Conservation (phyloP, 2,797 vertebrate genomes). For the Lagodon rhomboides region DNA sequence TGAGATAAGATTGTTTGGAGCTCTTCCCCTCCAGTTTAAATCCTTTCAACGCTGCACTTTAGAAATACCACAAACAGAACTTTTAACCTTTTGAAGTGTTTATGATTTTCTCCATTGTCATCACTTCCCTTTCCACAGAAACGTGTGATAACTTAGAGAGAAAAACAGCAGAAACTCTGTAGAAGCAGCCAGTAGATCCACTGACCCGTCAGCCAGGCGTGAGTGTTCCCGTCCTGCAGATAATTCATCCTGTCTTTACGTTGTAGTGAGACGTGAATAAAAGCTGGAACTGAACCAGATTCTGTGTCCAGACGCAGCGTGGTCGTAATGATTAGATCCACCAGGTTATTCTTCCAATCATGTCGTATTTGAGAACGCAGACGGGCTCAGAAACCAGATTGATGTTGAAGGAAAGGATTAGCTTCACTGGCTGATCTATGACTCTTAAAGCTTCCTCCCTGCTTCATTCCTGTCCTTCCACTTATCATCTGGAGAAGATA, state of each 20-base stretch:
- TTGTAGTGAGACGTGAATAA: no score
- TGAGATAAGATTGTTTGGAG: slow-evolving; percentile 3
- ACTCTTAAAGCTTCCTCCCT: not conserved
- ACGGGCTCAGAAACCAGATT: not conserved
- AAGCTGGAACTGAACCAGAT: no score
- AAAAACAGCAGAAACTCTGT: no score
- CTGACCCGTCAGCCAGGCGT: not conserved
- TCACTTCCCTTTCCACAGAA: slow-evolving; percentile 12
- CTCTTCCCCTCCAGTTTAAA: not conserved
- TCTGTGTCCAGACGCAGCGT: no score
- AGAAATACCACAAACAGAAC: not conserved
- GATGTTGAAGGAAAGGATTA: not conserved
- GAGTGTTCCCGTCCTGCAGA: no score
- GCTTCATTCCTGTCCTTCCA: not conserved
- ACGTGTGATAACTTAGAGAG: no score
- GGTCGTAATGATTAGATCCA: not conserved
- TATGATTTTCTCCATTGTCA: not conserved
- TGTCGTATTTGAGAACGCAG: not conserved
- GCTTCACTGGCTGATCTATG: not conserved
- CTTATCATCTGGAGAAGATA: slow-evolving; percentile 4
- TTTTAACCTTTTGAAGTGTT: not conserved
- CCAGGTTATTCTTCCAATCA: not conserved
- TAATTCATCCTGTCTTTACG: no score
- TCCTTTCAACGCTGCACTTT: not conserved
- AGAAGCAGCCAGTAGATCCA: not conserved